A percentile compares a stretch with the other conserved stretches of the same genome.
phyloP scores from a whole-genome alignment of 2,797 vertebrate species.

The Decapterus maruadsi region DNA sequence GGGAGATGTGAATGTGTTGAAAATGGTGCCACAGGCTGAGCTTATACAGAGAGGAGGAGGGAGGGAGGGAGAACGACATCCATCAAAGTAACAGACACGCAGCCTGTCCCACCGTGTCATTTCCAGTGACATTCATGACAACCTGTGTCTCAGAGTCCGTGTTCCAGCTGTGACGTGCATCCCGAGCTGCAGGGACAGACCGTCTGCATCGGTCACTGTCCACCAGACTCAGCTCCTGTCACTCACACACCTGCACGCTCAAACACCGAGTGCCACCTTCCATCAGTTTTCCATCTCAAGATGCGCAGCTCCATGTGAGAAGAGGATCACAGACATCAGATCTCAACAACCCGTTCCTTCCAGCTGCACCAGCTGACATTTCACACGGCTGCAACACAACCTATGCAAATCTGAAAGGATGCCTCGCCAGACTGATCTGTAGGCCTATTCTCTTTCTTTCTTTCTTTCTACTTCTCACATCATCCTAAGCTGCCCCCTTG shows the following conservation, averaged over 20 bases:
- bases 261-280: constrained; percentile 42
- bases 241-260: constrained; percentile 36
- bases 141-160: constrained; percentile 1
- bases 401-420: constrained; percentile 14
- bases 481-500: constrained; percentile 13
- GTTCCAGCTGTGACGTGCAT: constrained; percentile 7
- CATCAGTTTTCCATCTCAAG: constrained; percentile 59
- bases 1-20: background rate
- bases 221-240: constrained; percentile 60
- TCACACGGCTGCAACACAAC: constrained; percentile 52
- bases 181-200: constrained; percentile 31
- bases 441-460: background rate
- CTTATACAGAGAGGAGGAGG: constrained; percentile 15
- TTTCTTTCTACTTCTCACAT: background rate
- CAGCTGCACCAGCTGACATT: constrained; percentile 48
- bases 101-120: constrained; percentile 9
- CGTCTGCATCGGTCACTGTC: constrained; percentile 44
- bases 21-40: constrained; percentile 21
- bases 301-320: constrained; percentile 40
- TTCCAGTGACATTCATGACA: background rate
- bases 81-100: constrained; percentile 19
- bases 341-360: constrained; percentile 30
- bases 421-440: background rate
- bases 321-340: constrained; percentile 49
- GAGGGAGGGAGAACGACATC: background rate